Percentiles rank a stretch among this genome's conserved stretches.
Evolutionary conservation across 1,140 invertebrate genomes (phyloP).

Genomic region (Uloborus diversus): DNA sequence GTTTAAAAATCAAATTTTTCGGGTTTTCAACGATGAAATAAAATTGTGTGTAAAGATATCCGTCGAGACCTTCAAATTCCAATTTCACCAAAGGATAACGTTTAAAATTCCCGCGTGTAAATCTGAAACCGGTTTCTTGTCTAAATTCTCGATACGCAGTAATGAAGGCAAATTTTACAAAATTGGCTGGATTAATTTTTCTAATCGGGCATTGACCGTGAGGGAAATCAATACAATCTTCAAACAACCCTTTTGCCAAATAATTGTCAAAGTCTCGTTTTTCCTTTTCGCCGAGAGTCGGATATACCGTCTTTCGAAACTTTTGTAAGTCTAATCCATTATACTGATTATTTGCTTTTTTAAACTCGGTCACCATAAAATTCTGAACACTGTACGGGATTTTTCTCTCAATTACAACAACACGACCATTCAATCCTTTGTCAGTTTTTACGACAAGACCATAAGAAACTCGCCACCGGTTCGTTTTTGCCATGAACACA

Average conservation of each 20-base stretch:
- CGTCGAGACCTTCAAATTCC: background rate
- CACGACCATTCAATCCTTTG: too few relatives aligned
- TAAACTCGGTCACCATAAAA: background rate
- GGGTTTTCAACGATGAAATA: conserved; percentile 6
- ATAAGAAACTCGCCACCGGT: too few relatives aligned
- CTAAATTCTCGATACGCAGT: background rate
- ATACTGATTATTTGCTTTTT: background rate
- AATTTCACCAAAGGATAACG: background rate
- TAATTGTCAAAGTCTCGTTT: background rate
- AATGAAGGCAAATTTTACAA: background rate
- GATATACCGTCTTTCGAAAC: background rate
- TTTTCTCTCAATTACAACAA: background rate
- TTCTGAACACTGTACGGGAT: background rate
- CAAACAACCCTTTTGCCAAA: background rate
- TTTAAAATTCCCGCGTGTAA: background rate
- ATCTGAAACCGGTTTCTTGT: conserved; percentile 7
- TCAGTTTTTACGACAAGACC: background rate
- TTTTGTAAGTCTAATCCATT: background rate
- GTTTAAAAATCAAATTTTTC: background rate
- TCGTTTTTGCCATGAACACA: too few relatives aligned
- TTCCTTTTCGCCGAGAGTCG: background rate
- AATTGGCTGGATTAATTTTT: background rate
- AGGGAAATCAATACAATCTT: conserved; percentile 13
- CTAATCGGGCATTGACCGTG: background rate
- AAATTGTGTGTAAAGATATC: background rate